phyloP scores from a whole-genome alignment of 2,797 vertebrate genomes.

The Leucoraja ocellata region DNA sequence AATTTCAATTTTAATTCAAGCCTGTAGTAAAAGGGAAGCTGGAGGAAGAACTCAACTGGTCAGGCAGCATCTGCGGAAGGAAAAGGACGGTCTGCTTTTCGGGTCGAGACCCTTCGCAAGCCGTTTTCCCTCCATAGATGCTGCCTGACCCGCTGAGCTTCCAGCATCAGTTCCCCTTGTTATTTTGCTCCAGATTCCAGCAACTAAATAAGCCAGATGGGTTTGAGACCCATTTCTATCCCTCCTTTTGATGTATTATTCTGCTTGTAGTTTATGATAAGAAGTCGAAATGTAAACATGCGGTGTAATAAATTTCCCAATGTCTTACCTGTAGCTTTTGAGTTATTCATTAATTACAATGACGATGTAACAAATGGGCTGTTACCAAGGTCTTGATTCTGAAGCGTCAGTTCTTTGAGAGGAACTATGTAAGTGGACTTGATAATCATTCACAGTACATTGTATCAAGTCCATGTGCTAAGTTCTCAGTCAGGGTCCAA shows the following conservation, averaged over 20 bases:
- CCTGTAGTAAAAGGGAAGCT: too few relatives aligned
- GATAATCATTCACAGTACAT: slow-evolving; percentile 4
- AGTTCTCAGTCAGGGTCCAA: background rate
- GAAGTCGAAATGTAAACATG: background rate
- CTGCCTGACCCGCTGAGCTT: too few relatives aligned
- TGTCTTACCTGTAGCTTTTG: background rate
- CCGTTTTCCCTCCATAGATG: too few relatives aligned
- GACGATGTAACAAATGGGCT: background rate
- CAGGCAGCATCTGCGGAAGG: too few relatives aligned
- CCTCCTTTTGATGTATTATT: background rate
- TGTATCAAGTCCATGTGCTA: background rate
- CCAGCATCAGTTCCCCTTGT: too few relatives aligned
- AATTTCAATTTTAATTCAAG: too few relatives aligned
- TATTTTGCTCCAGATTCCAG: too few relatives aligned
- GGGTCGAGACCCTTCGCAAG: too few relatives aligned
- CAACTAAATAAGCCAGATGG: background rate
- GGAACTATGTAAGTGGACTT: background rate
- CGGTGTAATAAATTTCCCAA: background rate
- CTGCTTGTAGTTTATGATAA: background rate
- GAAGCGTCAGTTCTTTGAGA: background rate
- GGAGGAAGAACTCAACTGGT: too few relatives aligned
- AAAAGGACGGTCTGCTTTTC: too few relatives aligned
- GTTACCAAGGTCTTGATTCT: background rate
- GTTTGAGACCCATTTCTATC: background rate
- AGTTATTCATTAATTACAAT: slow-evolving; percentile 21